Evolutionary conservation across 64 coral and sea anemone genomes (phyloP).

Genomic region (Pocillopora verrucosa): DNA sequence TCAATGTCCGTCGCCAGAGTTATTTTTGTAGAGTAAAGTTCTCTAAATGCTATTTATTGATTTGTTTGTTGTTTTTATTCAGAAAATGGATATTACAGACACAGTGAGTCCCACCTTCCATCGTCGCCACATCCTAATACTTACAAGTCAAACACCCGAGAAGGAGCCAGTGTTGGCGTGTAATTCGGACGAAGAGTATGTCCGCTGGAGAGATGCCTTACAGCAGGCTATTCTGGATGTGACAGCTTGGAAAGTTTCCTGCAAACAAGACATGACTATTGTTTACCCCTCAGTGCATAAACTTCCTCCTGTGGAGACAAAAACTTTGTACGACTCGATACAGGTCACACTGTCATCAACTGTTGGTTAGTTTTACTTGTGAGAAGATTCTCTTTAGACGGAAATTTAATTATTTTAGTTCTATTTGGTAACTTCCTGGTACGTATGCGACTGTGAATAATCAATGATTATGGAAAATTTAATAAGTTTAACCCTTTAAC

Average conservation of each 20-base stretch:
- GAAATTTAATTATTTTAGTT: no score
- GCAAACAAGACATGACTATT: constrained; percentile 77
- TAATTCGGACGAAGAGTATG: constrained; percentile 61
- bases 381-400: no score
- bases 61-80: background rate
- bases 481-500: no score
- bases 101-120: constrained; percentile 65
- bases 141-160: constrained; percentile 74
- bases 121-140: constrained; percentile 72
- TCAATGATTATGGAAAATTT: no score
- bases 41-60: background rate
- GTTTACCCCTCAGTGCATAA: constrained; percentile 66
- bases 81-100: constrained; percentile 86
- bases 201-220: constrained; percentile 75
- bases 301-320: constrained; percentile 44
- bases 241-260: constrained; percentile 71
- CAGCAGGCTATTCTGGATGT: constrained; percentile 62
- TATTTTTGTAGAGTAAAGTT: background rate
- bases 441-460: no score
- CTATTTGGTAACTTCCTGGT: no score
- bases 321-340: constrained; percentile 81
- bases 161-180: constrained; percentile 84
- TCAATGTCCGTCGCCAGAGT: no score
- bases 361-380: constrained; percentile 5
- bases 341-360: constrained; percentile 61